phyloP scores from a whole-genome alignment of 1,140 invertebrate genomes.

The Adelges cooleyi region DNA sequence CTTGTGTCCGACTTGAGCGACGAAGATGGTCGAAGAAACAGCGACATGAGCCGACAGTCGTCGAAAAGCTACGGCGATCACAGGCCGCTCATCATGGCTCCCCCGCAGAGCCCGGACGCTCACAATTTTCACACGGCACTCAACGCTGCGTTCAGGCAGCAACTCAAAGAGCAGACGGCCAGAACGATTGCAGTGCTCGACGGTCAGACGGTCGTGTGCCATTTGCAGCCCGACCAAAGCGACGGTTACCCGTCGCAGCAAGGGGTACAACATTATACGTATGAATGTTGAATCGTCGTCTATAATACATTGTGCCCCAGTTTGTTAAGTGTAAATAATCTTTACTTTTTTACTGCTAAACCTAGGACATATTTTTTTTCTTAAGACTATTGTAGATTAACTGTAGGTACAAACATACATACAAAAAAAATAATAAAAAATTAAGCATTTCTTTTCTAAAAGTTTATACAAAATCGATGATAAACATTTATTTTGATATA shows the following conservation, averaged over 20 bases:
- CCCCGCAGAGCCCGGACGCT: slow-evolving; percentile 49
- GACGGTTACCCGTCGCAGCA: slow-evolving; percentile 38
- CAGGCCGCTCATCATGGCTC: slow-evolving; percentile 49
- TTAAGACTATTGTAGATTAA: no score
- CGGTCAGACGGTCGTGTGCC: slow-evolving; percentile 70
- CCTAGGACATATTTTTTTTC: neutral
- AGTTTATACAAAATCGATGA: no score
- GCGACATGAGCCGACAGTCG: slow-evolving; percentile 61
- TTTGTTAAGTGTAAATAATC: neutral
- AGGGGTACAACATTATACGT: slow-evolving; percentile 17
- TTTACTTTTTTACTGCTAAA: neutral
- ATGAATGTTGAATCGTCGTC: slow-evolving; percentile 19
- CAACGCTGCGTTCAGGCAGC: slow-evolving; percentile 39
- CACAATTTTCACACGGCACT: slow-evolving; percentile 35
- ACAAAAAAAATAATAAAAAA: no score
- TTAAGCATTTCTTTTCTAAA: no score
- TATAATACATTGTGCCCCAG: no score
- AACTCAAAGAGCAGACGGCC: slow-evolving; percentile 47
- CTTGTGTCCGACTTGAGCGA: slow-evolving; percentile 68
- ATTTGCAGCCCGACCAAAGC: slow-evolving; percentile 48
- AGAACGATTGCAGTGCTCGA: slow-evolving; percentile 63
- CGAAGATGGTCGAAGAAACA: slow-evolving; percentile 61
- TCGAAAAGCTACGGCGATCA: slow-evolving; percentile 70
- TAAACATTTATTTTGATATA: no score
- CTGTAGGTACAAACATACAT: no score